A percentile compares a stretch with the other conserved stretches of the same genome.
These are phyloP conservation scores for Neelides folsomi DNA, from an alignment of 2,888 invertebrate species.

Conservation along the genomic window DNA sequence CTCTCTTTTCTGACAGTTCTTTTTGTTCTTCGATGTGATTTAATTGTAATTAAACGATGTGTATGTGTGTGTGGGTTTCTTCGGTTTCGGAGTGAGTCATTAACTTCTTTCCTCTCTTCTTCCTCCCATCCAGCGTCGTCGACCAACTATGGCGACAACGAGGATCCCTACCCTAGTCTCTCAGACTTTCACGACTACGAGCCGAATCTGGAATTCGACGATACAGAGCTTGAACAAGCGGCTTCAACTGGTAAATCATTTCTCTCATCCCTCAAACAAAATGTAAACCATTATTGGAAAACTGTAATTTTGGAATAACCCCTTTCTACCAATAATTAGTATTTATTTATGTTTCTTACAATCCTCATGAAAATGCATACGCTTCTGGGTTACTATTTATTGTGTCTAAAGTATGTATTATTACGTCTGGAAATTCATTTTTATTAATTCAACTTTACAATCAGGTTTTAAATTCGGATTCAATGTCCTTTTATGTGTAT, in stretches of 20 bases:
- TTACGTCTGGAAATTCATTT: no score
- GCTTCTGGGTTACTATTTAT: no score
- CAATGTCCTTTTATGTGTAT: no score
- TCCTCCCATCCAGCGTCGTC: slow-evolving; percentile 15
- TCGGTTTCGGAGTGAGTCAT: neutral
- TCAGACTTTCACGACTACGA: slow-evolving; percentile 88
- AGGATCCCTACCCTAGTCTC: slow-evolving; percentile 71
- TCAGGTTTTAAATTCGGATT: no score
- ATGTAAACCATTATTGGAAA: no score
- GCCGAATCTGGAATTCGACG: slow-evolving; percentile 91
- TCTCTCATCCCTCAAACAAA: no score
- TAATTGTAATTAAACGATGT: neutral
- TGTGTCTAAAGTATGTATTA: no score
- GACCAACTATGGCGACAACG: slow-evolving; percentile 42
- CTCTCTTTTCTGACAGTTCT: neutral
- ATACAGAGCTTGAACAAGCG: slow-evolving; percentile 67
- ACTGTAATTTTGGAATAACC: no score
- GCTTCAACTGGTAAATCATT: slow-evolving; percentile 51
- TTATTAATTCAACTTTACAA: no score
- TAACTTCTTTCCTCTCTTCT: neutral
- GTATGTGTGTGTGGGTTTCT: neutral
- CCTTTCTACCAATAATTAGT: no score
- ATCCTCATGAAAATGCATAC: no score
- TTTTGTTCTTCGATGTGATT: neutral
- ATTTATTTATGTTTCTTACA: no score